Percentiles rank a stretch among this genome's conserved stretches.
phyloP scores from a whole-genome alignment of 2,113 vertebrate species.

The Acrocephalus kingi region DNA sequence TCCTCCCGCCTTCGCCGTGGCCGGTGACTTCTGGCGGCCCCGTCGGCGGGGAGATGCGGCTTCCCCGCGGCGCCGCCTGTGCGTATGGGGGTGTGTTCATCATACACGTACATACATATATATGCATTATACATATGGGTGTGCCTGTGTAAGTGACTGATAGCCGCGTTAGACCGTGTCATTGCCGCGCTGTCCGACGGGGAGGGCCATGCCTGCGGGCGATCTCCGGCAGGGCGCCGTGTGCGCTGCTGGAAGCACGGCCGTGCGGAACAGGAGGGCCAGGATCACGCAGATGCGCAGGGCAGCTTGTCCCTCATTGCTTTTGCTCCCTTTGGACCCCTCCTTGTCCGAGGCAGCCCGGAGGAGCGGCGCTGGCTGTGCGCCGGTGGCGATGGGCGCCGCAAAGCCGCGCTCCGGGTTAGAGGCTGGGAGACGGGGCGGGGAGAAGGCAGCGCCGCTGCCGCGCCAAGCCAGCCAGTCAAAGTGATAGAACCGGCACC shows the following conservation, averaged over 20 bases:
- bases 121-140: not conserved
- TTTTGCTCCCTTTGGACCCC: no score
- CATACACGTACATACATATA: not conserved
- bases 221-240: not conserved
- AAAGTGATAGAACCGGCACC: not conserved
- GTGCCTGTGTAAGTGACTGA: not conserved
- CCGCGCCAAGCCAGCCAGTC: not conserved
- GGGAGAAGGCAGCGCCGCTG: not conserved
- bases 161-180: not conserved
- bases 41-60: not conserved
- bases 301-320: not conserved
- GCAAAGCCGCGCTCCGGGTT: not conserved
- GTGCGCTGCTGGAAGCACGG: not conserved
- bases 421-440: not conserved
- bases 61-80: not conserved
- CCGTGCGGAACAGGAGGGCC: not conserved
- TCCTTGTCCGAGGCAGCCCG: no score
- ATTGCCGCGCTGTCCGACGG: not conserved
- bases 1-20: not conserved
- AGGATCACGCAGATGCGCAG: not conserved
- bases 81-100: no score
- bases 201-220: not conserved
- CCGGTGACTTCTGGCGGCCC: not conserved
- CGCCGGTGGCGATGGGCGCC: not conserved
- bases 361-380: not conserved